Percentiles rank a stretch among this genome's conserved stretches.
phyloP scores from a whole-genome alignment of 1,140 invertebrate genomes.

The Sitobion miscanthi region DNA sequence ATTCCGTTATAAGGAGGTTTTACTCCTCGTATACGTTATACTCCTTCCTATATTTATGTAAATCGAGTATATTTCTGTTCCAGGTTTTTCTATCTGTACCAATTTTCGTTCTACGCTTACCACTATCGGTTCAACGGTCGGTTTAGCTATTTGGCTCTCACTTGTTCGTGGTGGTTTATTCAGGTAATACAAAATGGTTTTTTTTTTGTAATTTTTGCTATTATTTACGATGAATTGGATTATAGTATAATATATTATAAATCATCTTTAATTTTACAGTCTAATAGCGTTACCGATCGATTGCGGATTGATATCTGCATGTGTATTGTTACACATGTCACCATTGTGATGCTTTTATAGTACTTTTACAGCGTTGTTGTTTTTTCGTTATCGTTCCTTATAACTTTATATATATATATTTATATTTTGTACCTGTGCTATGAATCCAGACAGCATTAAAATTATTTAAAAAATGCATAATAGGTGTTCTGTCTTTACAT shows the following conservation, averaged over 20 bases:
- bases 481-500: not conserved
- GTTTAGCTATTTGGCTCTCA: slow-evolving; percentile 92
- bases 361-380: not conserved
- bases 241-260: not conserved
- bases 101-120: slow-evolving; percentile 99
- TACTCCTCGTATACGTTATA: too few relatives aligned
- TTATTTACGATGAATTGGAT: not conserved
- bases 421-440: not conserved
- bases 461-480: not conserved
- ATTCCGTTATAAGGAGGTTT: too few relatives aligned
- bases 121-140: slow-evolving; percentile 99
- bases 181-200: slow-evolving; percentile 68
- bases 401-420: not conserved
- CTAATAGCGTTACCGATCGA: too few relatives aligned
- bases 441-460: not conserved
- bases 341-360: not conserved
- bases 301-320: too few relatives aligned
- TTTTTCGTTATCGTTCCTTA: not conserved
- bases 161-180: slow-evolving; percentile 97
- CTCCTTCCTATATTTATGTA: not conserved
- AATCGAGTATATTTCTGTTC: slow-evolving; percentile 66
- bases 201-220: not conserved
- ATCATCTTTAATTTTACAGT: too few relatives aligned
- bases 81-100: slow-evolving; percentile 99
- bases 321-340: too few relatives aligned